phyloP scores from a whole-genome alignment of 2,797 vertebrate species.

The Thaleichthys pacificus region DNA sequence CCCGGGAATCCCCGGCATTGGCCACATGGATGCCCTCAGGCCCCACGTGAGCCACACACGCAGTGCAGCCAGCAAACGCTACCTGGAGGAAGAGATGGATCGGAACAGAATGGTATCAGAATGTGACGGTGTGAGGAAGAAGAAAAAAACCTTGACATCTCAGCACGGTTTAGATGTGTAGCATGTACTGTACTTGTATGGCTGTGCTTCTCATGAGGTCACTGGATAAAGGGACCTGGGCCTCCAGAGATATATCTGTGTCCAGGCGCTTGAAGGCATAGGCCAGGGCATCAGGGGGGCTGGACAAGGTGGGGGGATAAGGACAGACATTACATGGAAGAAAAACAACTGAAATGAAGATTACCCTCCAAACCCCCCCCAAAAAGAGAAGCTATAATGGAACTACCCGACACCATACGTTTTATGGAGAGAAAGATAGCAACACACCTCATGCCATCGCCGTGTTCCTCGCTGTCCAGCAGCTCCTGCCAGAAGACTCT shows the following conservation, averaged over 20 bases:
- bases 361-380: background rate
- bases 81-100: conserved; percentile 67
- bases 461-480: conserved; percentile 81
- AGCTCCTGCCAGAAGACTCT: conserved; percentile 95
- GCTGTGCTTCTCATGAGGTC: conserved; percentile 84
- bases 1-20: conserved; percentile 89
- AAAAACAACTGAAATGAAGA: background rate
- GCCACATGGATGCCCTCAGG: conserved; percentile 84
- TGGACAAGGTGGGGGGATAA: conserved; percentile 28
- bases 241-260: conserved; percentile 90
- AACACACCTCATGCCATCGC: conserved; percentile 72
- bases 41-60: conserved; percentile 87
- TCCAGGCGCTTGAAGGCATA: conserved; percentile 89
- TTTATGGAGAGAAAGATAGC: background rate
- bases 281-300: conserved; percentile 80
- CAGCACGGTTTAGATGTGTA: background rate
- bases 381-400: background rate
- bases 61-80: conserved; percentile 91
- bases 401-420: background rate
- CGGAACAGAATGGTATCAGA: too few relatives aligned
- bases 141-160: background rate
- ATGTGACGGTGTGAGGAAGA: too few relatives aligned
- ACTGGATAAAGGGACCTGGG: conserved; percentile 85
- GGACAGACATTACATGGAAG: background rate
- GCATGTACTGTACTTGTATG: conserved; percentile 77